These are phyloP conservation scores for Enteromius trimaculatus DNA, from an alignment of 2,797 vertebrate genomes.

Conservation along the genomic window DNA sequence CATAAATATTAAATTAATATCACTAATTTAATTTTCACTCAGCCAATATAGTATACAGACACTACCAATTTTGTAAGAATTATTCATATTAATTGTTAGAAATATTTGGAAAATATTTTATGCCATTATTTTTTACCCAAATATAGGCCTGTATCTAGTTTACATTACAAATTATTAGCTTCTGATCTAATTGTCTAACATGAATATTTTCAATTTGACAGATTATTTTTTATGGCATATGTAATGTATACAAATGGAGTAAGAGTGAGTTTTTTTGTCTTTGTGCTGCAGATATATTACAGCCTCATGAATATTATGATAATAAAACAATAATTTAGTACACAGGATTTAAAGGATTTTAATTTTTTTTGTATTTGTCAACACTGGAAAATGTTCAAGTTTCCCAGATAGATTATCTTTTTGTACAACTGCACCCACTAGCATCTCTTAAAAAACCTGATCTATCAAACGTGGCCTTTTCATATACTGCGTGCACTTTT, in stretches of 20 bases:
- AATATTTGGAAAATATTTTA: neutral
- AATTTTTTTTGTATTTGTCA: slow-evolving; percentile 12
- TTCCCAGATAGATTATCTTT: slow-evolving; percentile 21
- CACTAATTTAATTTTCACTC: neutral
- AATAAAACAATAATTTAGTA: neutral
- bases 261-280: neutral
- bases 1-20: no score
- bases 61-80: neutral
- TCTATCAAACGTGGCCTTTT: slow-evolving; percentile 2
- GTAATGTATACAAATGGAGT: neutral
- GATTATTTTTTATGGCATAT: neutral
- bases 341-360: no score
- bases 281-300: neutral
- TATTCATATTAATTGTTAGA: neutral
- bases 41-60: neutral
- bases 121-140: neutral
- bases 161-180: neutral
- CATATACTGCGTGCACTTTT: slow-evolving; percentile 4
- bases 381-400: neutral
- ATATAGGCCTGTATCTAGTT: neutral
- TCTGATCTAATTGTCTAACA: neutral
- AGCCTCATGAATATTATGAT: neutral
- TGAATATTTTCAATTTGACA: neutral
- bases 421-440: neutral
- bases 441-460: slow-evolving; percentile 13